Base-by-base conservation (phyloP, 1,140 invertebrate genomes). In the Xylocopa sonorina region DNA sequence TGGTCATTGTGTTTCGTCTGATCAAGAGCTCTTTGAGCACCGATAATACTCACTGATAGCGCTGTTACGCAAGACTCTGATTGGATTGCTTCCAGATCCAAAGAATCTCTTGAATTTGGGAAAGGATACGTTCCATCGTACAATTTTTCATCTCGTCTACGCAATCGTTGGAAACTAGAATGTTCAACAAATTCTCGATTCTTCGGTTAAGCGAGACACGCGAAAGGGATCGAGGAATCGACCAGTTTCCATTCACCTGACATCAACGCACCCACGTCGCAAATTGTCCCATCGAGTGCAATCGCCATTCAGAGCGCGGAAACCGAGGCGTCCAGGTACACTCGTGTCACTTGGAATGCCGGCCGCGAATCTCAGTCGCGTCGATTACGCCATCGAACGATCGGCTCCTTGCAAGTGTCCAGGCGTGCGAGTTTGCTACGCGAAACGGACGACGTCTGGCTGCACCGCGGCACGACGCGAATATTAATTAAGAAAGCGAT, bases 401-500 rank as follows among this genome's bases (percentile, higher is more conserved):
- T 29, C 48, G 69, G 63, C 57, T 41, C 27, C n/a, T 76, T 34
- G 51, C 73, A 38, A 63, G 38, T 67, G 62, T 76, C 51, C 27
- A 18, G 14, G 29, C 14, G 7, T 38, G 38, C 41, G 34, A 63
- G 43, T 48, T 34, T 16, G 21, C 58, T 46, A 14, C 72, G 50
- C 34, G 53, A 73, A 55, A 69, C 51, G 9, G 51, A 24, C n/a
- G 46, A 55, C 63, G 41, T 78, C 24, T 71, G 55, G 29, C 38
- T n/a, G 69, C 51, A 58, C 32, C 58, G 73, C 51, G 62, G 66
- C 76, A 73, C 76, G 68, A 34, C 34, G 41, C 64, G 78, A 58
- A 84, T 88, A 89, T 88, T 88, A 88, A 89, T 89, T 83, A 89
- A 88, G 81, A 81, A 83, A n/a, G n/a, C 82, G 73, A 83, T 87